Evolutionary conservation across 1,140 invertebrate species (phyloP), one percentile per base, ranked within the genome.

Genomic region (Lutraria rhynchaena): DNA sequence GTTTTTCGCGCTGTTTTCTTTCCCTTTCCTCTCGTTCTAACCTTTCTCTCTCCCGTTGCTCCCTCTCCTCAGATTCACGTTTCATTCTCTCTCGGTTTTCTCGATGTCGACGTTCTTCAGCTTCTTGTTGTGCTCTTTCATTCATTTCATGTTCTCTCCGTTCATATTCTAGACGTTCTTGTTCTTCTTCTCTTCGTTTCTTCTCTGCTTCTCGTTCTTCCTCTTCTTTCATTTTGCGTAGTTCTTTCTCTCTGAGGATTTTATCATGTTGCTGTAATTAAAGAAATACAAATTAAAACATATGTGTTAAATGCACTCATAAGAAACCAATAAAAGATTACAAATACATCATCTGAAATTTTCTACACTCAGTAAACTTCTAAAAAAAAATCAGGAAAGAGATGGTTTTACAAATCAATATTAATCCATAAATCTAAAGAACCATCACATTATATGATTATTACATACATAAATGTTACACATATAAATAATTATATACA

Each of bases 251-350:
- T 41, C 69, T 60, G 17, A 65, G 61, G 9, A 81, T 37, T n/a
- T 81, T 81, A 13, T 73, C 78, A 63, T 71, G 67, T 73, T 81
- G 78, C 78, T 81, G 58, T 33, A 80, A n/a, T n/a, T n/a, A n/a
- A n/a, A n/a, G n/a, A n/a, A n/a, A n/a, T n/a, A n/a, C n/a, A n/a
- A n/a, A n/a, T n/a, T n/a, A n/a, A n/a, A n/a, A n/a, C n/a, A n/a
- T n/a, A n/a, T n/a, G n/a, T n/a, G n/a, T n/a, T n/a, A n/a, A n/a
- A n/a, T n/a, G n/a, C n/a, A n/a, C n/a, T n/a, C n/a, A n/a, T n/a
- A n/a, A n/a, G n/a, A n/a, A n/a, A n/a, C n/a, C n/a, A n/a, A n/a
- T n/a, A n/a, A n/a, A n/a, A n/a, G n/a, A n/a, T n/a, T n/a, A n/a
- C n/a, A n/a, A n/a, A n/a, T n/a, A n/a, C n/a, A n/a, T n/a, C n/a